Evolutionary conservation across 2,797 vertebrate species (phyloP).

Genomic region (Peromyscus attwateri): DNA sequence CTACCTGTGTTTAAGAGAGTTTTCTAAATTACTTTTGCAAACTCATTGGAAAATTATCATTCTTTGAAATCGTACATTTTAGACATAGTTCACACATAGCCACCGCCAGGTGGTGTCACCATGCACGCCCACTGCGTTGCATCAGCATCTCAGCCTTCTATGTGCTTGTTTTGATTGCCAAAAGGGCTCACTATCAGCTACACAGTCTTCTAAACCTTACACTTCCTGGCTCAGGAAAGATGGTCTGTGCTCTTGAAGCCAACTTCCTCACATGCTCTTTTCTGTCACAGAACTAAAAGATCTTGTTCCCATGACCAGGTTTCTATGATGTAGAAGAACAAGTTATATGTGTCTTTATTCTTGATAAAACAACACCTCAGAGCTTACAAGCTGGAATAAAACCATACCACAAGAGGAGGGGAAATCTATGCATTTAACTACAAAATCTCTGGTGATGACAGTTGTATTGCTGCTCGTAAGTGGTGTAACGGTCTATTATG

Average conservation of each 20-base stretch:
- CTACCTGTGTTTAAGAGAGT: constrained; percentile 64
- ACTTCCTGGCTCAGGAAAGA: constrained; percentile 90
- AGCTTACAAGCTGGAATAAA: constrained; percentile 84
- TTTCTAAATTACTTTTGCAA: constrained; percentile 70
- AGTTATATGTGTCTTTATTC: constrained; percentile 78
- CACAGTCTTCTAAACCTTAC: constrained; percentile 87
- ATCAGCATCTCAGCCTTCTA: constrained; percentile 78
- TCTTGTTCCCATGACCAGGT: constrained; percentile 79
- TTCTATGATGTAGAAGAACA: constrained; percentile 83
- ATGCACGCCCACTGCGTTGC: constrained; percentile 77
- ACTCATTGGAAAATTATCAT: constrained; percentile 67
- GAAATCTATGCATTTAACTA: constrained; percentile 90
- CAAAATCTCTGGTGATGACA: constrained; percentile 85
- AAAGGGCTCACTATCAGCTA: constrained; percentile 88
- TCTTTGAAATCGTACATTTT: constrained; percentile 70
- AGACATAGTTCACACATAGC: constrained; percentile 78
- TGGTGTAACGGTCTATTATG: constrained; percentile 84
- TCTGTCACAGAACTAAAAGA: constrained; percentile 74
- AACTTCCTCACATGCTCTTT: constrained; percentile 85
- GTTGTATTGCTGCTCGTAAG: constrained; percentile 86
- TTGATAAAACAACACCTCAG: constrained; percentile 80
- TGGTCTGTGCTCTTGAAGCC: constrained; percentile 86
- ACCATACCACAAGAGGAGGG: constrained; percentile 79
- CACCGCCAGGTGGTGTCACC: constrained; percentile 70
- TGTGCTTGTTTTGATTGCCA: constrained; percentile 85